These are phyloP conservation scores for Trachelus iudaicus DNA, from an alignment of 2,888 invertebrate genomes.

Conservation along the genomic window DNA sequence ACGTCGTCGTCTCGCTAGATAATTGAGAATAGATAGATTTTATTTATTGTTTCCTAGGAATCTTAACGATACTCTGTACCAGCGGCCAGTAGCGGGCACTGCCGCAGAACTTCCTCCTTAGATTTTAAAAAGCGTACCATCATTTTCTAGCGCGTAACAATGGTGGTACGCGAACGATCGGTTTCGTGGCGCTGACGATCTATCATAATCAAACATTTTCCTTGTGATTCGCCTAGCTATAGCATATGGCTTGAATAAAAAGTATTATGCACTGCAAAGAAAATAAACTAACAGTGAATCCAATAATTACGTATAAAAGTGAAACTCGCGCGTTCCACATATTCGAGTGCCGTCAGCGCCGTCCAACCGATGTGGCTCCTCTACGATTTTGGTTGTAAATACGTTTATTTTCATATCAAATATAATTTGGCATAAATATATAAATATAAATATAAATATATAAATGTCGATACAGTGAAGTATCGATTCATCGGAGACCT, in stretches of 20 bases:
- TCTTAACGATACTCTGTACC: constrained; percentile 45
- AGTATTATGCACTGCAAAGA: background rate
- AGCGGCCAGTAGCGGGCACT: constrained; percentile 61
- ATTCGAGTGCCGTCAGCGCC: background rate
- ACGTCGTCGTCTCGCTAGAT: constrained; percentile 22
- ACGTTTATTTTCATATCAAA: constrained; percentile 29
- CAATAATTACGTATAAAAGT: background rate
- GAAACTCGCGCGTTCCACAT: background rate
- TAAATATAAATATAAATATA: background rate
- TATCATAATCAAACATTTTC: constrained; percentile 6
- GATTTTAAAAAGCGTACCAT: constrained; percentile 34
- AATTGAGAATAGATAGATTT: constrained; percentile 61
- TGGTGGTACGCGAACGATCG: background rate
- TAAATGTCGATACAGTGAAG: constrained; percentile 1
- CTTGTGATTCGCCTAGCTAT: background rate
- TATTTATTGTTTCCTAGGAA: constrained; percentile 63
- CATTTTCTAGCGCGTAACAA: constrained; percentile 25
- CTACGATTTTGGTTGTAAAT: constrained; percentile 36
- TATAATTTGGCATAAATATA: constrained; percentile 6
- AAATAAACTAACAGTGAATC: background rate
- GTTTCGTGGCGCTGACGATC: background rate
- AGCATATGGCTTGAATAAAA: background rate
- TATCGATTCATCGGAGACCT: constrained; percentile 29
- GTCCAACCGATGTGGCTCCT: background rate
- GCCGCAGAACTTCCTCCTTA: constrained; percentile 52